Evolutionary conservation across 2,888 invertebrate species (phyloP), one percentile per base, ranked within the genome.

Genomic region (Harpalus rubripes): DNA sequence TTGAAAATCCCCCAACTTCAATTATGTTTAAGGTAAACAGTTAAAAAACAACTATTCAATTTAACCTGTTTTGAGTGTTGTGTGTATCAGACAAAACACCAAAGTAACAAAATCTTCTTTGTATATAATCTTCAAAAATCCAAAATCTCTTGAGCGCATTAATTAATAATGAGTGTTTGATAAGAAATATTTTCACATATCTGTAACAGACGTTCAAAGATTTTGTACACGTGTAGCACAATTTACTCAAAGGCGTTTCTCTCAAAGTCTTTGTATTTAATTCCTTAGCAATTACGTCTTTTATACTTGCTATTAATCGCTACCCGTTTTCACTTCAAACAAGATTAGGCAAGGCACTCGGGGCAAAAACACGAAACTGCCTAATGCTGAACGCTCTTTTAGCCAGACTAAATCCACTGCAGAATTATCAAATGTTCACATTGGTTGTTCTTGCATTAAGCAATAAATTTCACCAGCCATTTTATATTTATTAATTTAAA

Each of bases 281-380:
- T 81, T 81, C 72, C 68, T 81, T 68, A 81, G 81, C 81, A 81
- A 81, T 81, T 81, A 81, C 81, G 81, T 81, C 81, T 81, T 81
- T 81, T 81, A 81, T 81, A 81, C 81, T 81, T 72, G 81, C 44
- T 81, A 81, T 81, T 81, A 81, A 81, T 81, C 72, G 81, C 72
- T 52, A 44, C 65, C 72, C 81, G 72, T 81, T 81, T 44, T 72
- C 81, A 81, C 81, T 68, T 81, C 81, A 68, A 81, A 81, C 81
- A 44, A 81, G 81, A 81, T 81, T 81, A 81, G 52, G 68, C 65
- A 41, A 22, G 41, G 12, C 56, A 18, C 10, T 39, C 41, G n/a
- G 10, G 12, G 63, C 80, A 80, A 80, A 80, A 80, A 81, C 81
- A 68, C 58, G 68, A 52, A 16, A 74, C 72, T 41, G 72, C 72